Conservation (phyloP, 2,113 vertebrate genomes). For the Myiopsitta monachus region DNA sequence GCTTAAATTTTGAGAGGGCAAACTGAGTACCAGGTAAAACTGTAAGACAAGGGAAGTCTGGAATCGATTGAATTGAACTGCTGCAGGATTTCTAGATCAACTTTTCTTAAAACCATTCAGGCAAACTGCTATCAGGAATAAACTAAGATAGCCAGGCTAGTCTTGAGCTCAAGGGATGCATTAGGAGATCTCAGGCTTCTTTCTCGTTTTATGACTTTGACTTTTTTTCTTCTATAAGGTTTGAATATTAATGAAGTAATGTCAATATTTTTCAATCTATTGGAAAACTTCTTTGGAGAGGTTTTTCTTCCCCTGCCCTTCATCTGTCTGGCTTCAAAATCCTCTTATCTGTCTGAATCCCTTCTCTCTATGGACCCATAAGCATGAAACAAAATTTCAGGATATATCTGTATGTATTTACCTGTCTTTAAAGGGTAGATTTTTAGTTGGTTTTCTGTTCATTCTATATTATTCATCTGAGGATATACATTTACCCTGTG, state of each 20-base stretch:
- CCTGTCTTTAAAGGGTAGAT: not conserved
- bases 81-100: not conserved
- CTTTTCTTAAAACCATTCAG: not conserved
- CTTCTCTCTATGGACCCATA: not conserved
- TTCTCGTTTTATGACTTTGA: not conserved
- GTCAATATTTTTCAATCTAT: not conserved
- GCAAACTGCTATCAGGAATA: not conserved
- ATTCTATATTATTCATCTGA: not conserved
- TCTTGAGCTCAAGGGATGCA: not conserved
- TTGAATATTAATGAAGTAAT: not conserved
- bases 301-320: not conserved
- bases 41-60: rapidly evolving
- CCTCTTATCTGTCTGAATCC: not conserved
- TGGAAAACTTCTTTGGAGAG: not conserved
- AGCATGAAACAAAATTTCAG: not conserved
- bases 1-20: not conserved
- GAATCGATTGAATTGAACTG: not conserved
- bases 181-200: not conserved
- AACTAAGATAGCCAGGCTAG: not conserved
- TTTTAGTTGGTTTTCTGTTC: not conserved
- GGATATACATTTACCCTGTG: not conserved
- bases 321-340: not conserved
- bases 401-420: not conserved
- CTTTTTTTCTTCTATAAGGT: not conserved
- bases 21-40: not conserved